Conservation (phyloP, 2,888 invertebrate species). For the Mongoloraphidia duomilia region DNA sequence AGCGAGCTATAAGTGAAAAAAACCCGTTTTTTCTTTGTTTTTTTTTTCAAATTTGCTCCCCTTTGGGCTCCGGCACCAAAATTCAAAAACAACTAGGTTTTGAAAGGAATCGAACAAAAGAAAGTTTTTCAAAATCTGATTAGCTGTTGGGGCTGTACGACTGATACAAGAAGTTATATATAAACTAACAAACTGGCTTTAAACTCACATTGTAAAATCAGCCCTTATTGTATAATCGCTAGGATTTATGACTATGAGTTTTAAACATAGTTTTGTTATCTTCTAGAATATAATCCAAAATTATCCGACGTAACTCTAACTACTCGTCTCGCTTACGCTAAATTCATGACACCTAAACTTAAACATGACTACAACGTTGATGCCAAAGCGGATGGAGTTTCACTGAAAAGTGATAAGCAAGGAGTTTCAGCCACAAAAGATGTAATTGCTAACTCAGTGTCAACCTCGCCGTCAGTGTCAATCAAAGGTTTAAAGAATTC, state of each 20-base stretch:
- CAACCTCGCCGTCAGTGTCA: slow-evolving; percentile 10
- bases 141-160: too few species aligned
- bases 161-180: too few species aligned
- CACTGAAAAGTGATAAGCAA: slow-evolving; percentile 7
- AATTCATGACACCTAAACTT: slow-evolving; percentile 68
- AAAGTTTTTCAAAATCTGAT: too few species aligned
- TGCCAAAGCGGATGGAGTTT: slow-evolving; percentile 16
- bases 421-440: slow-evolving; percentile 1
- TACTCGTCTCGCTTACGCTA: slow-evolving; percentile 72
- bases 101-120: too few species aligned
- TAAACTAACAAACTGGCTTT: too few species aligned
- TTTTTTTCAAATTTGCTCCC: too few species aligned
- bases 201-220: too few species aligned
- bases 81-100: too few species aligned
- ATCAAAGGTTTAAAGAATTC: slow-evolving; percentile 14
- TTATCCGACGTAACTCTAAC: slow-evolving; percentile 59
- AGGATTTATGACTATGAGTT: slow-evolving; percentile 5
- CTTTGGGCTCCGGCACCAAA: too few species aligned
- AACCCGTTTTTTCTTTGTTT: too few species aligned
- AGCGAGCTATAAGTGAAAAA: too few species aligned
- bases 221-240: too few species aligned
- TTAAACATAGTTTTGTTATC: slow-evolving; percentile 5
- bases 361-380: slow-evolving; percentile 36
- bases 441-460: background rate
- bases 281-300: slow-evolving; percentile 66